phyloP scores from a whole-genome alignment of 2,888 invertebrate species.

The Matsumyia berberina region DNA sequence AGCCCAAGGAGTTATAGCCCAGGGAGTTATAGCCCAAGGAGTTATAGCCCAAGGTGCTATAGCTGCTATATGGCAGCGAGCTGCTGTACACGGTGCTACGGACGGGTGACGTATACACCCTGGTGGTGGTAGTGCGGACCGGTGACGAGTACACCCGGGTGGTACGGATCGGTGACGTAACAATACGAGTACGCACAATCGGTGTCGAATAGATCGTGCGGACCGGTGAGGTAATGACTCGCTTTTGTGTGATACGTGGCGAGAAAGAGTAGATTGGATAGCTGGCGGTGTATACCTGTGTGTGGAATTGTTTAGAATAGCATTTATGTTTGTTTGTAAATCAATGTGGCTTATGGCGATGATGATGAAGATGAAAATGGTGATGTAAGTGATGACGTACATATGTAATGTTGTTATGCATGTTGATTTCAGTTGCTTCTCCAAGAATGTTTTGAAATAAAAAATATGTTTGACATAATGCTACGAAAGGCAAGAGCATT shows the following conservation, averaged over 20 bases:
- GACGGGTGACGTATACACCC: slow-evolving; percentile 81
- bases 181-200: slow-evolving; percentile 80
- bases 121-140: slow-evolving; percentile 79
- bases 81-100: slow-evolving; percentile 79
- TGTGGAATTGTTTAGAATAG: slow-evolving; percentile 56
- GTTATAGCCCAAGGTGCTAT: slow-evolving; percentile 37
- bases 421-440: slow-evolving; percentile 29
- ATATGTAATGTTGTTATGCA: slow-evolving; percentile 23
- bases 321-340: slow-evolving; percentile 54
- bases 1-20: no score
- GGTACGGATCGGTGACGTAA: slow-evolving; percentile 82
- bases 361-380: slow-evolving; percentile 47
- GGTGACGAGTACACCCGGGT: slow-evolving; percentile 80
- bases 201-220: slow-evolving; percentile 76
- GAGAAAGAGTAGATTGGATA: slow-evolving; percentile 84
- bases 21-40: no score
- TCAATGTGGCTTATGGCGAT: slow-evolving; percentile 21
- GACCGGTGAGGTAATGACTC: slow-evolving; percentile 76
- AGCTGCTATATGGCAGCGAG: slow-evolving; percentile 75
- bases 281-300: slow-evolving; percentile 83
- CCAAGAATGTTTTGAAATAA: slow-evolving; percentile 35
- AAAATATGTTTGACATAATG: slow-evolving; percentile 29
- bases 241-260: slow-evolving; percentile 79
- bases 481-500: slow-evolving; percentile 47
- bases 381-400: slow-evolving; percentile 27